Conservation (phyloP, 1,140 invertebrate genomes). For the Adoxophyes honmai region DNA sequence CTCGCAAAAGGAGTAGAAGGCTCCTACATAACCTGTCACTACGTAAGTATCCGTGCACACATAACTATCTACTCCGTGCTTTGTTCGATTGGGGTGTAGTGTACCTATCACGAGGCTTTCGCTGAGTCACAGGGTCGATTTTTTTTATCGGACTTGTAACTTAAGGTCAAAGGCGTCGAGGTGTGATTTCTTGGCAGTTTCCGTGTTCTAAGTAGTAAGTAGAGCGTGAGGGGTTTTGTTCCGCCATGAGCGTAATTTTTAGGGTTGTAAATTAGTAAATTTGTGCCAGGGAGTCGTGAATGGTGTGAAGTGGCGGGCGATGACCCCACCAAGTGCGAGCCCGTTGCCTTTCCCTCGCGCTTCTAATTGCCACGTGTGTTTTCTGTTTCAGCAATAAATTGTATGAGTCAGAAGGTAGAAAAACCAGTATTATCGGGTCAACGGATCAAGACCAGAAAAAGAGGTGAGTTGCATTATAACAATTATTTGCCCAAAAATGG, state of each 20-base stretch:
- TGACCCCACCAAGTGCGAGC: slow-evolving; percentile 50
- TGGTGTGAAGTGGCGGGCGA: slow-evolving; percentile 44
- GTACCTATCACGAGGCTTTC: slow-evolving; percentile 24
- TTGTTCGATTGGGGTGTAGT: slow-evolving; percentile 20
- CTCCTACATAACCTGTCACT: slow-evolving; percentile 78
- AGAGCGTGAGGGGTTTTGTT: slow-evolving; percentile 9
- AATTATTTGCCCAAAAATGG: not conserved
- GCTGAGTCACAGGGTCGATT: slow-evolving; percentile 1
- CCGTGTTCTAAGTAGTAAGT: slow-evolving; percentile 14
- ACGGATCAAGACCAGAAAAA: slow-evolving; percentile 99
- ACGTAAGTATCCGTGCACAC: slow-evolving; percentile 67
- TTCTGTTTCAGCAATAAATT: slow-evolving; percentile 92
- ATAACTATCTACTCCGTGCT: slow-evolving; percentile 32
- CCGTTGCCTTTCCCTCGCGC: slow-evolving; percentile 31
- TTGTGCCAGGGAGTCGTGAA: slow-evolving; percentile 26
- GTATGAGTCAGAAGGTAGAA: slow-evolving; percentile 99
- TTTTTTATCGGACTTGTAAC: not conserved
- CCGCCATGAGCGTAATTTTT: slow-evolving; percentile 29
- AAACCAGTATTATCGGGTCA: slow-evolving; percentile 99
- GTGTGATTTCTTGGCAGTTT: slow-evolving; percentile 15
- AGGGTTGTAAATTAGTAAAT: not conserved
- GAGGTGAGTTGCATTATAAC: slow-evolving; percentile 83
- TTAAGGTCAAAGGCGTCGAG: not conserved
- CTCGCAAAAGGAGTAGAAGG: slow-evolving; percentile 77
- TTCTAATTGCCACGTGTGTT: slow-evolving; percentile 68